Conservation (phyloP, 2,888 invertebrate species). For the Serrognathus titanus region DNA sequence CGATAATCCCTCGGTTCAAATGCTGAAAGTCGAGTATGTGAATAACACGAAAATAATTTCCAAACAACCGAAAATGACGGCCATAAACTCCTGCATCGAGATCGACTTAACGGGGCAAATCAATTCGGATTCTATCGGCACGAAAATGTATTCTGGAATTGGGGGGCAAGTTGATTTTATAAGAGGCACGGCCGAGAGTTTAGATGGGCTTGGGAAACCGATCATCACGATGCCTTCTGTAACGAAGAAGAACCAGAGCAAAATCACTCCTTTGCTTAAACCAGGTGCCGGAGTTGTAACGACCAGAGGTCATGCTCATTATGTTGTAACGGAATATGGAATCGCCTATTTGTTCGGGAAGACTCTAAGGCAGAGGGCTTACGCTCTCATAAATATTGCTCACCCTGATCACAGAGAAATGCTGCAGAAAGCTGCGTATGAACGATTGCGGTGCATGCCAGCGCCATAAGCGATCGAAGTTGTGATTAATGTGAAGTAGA, state of each 20-base stretch:
- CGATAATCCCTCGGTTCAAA: constrained; percentile 61
- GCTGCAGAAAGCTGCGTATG: constrained; percentile 63
- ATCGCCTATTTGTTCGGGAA: constrained; percentile 67
- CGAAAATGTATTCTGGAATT: constrained; percentile 58
- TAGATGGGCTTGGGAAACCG: constrained; percentile 64
- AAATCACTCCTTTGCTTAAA: constrained; percentile 60
- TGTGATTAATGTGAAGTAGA: not conserved
- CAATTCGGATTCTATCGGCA: constrained; percentile 60
- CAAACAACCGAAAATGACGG: constrained; percentile 60
- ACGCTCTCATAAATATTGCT: constrained; percentile 61
- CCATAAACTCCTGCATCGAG: constrained; percentile 65
- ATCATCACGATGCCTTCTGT: constrained; percentile 62
- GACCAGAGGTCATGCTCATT: constrained; percentile 63
- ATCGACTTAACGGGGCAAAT: constrained; percentile 65
- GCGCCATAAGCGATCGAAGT: constrained; percentile 21
- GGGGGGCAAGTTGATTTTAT: constrained; percentile 69
- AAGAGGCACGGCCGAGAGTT: constrained; percentile 59
- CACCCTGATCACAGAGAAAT: constrained; percentile 61
- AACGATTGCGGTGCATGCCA: constrained; percentile 44
- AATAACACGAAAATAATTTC: constrained; percentile 55
- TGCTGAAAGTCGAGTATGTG: constrained; percentile 54
- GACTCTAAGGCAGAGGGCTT: constrained; percentile 61
- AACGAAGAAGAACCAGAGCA: constrained; percentile 57
- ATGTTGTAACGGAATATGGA: constrained; percentile 66
- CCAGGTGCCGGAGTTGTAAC: constrained; percentile 66